Evolutionary conservation across 2,113 vertebrate genomes (phyloP), one percentile per base, ranked within the genome.

Genomic region (Microtus pennsylvanicus): DNA sequence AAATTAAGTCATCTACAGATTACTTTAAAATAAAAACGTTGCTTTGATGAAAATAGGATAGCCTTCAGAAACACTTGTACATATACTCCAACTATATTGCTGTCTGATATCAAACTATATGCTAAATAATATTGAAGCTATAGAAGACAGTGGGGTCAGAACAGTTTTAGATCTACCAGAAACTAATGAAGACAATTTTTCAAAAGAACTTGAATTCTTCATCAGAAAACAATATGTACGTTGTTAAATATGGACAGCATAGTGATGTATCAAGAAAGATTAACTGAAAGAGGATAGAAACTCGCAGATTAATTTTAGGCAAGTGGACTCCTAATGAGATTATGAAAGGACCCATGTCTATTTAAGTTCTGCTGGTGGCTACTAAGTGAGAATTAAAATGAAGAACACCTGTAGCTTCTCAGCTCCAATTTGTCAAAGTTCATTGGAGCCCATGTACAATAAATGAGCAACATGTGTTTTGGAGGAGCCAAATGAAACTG

Each of bases 401-500:
- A 96, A 90, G 96, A 98, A 98, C 98, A 98, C 97, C 97, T 98
- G 95, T 97, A 98, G 98, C 92, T 80, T 91, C 91, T 98, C 96
- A 89, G 93, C 97, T 98, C 89, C 30, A 95, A 97, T 98, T 98
- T 98, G 98, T 98, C 98, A 98, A 95, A 98, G 98, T 98, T 97
- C 87, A 91, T 98, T 97, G 94, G 97, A 92, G 94, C 85, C 87
- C 85, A 94, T 94, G 94, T 98, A 98, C 98, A 98, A 95, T 98
- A 98, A 98, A 98, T 98, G 98, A 98, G 97, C 97, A 98, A 97
- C 98, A 98, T 89, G 96, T 98, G 98, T 98, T 98, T 98, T 97
- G 94, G 97, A 97, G 95, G 97, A 98, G 94, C 47, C 93, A 95
- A 97, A 98, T 98, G 98, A 98, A 98, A 98, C 94, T 77, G 90